Evolutionary conservation across 2,113 vertebrate species (phyloP).

Genomic region (Desmodus rotundus): DNA sequence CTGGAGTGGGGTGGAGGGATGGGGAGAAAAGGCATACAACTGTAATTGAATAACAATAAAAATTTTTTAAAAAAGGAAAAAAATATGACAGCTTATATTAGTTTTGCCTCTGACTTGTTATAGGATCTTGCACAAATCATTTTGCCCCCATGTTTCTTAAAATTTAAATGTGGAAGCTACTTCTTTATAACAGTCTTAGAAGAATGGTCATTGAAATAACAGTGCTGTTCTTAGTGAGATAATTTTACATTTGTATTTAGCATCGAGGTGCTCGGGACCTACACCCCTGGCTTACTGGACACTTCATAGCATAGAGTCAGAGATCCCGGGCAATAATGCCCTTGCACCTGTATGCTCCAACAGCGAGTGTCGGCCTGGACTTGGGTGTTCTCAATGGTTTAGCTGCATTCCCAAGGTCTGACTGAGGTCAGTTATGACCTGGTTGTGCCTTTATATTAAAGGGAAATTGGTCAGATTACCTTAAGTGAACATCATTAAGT

Average conservation of each 20-base stretch:
- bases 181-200: background rate
- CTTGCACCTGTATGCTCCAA: rapidly evolving
- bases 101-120: background rate
- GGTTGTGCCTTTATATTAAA: background rate
- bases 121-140: background rate
- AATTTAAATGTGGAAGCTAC: background rate
- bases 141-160: background rate
- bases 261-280: background rate
- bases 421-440: background rate
- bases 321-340: no score
- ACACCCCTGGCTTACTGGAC: background rate
- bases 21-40: no score
- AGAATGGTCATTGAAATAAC: background rate
- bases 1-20: no score
- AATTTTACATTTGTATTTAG: background rate
- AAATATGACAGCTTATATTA: background rate
- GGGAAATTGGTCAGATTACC: background rate
- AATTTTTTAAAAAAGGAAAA: no score
- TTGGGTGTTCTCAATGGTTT: background rate
- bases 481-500: background rate
- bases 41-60: no score
- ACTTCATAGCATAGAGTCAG: background rate
- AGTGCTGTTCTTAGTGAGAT: background rate
- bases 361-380: background rate
- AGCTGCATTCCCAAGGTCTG: background rate